Percentiles rank a stretch among this genome's conserved stretches.
Evolutionary conservation across 2,888 invertebrate species (phyloP).

Genomic region (Clitarchus hookeri): DNA sequence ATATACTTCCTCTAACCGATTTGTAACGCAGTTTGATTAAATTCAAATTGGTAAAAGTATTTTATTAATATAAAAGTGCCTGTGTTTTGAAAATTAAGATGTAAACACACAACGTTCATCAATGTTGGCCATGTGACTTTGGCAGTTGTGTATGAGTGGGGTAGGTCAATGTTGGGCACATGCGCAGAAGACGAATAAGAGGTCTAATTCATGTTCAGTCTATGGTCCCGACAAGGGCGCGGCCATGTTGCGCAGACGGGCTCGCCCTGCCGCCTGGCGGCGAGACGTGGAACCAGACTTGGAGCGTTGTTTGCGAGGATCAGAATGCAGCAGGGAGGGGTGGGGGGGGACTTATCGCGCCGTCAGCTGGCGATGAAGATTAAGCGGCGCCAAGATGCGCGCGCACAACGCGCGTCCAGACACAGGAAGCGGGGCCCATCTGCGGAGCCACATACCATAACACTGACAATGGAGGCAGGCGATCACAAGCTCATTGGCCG

Average conservation of each 20-base stretch:
- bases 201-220: neutral
- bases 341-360: constrained; percentile 11
- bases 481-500: neutral
- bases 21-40: too few species aligned
- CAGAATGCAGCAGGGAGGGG: constrained; percentile 4
- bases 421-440: neutral
- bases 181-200: too few species aligned
- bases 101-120: too few species aligned
- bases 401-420: neutral
- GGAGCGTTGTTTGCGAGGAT: too few species aligned
- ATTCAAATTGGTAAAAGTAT: too few species aligned
- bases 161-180: too few species aligned
- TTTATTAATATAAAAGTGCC: too few species aligned
- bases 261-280: constrained; percentile 38
- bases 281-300: neutral
- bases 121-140: too few species aligned
- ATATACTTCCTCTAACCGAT: too few species aligned
- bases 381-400: constrained; percentile 4
- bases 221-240: constrained; percentile 25
- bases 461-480: too few species aligned
- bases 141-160: too few species aligned
- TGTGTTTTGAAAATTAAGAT: too few species aligned
- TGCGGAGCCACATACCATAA: neutral
- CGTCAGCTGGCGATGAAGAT: neutral
- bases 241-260: constrained; percentile 46